Percentiles rank a stretch among this genome's conserved stretches.
Evolutionary conservation across 1,140 invertebrate genomes (phyloP).

Genomic region (Cylas formicarius): DNA sequence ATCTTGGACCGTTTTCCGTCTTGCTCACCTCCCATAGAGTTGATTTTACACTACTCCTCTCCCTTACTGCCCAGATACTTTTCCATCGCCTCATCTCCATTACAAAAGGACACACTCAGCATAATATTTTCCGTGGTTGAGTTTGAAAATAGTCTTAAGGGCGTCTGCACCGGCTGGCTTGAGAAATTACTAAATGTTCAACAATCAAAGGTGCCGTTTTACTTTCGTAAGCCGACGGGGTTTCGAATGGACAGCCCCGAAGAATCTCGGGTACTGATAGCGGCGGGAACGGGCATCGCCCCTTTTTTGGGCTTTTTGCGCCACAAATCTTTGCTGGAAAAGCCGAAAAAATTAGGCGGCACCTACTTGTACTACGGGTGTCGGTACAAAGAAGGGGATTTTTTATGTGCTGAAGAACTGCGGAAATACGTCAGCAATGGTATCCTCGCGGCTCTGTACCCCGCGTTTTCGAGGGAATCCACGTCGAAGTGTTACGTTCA

Average conservation of each 20-base stretch:
- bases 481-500: conserved; percentile 52
- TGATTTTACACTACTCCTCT: conserved; percentile 65
- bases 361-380: conserved; percentile 71
- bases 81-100: conserved; percentile 66
- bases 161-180: conserved; percentile 63
- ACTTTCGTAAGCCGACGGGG: conserved; percentile 52
- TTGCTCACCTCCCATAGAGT: conserved; percentile 55
- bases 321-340: conserved; percentile 40
- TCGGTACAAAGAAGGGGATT: conserved; percentile 58
- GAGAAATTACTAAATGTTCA: conserved; percentile 37
- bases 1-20: conserved; percentile 57
- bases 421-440: conserved; percentile 44
- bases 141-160: conserved; percentile 48
- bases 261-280: conserved; percentile 67
- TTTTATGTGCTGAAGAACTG: conserved; percentile 54
- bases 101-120: conserved; percentile 45
- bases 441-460: conserved; percentile 49
- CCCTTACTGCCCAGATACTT: conserved; percentile 68
- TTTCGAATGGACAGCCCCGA: conserved; percentile 51
- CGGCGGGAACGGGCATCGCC: conserved; percentile 75
- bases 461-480: conserved; percentile 60
- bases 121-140: conserved; percentile 64
- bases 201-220: conserved; percentile 47
- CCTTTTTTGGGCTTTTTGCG: conserved; percentile 67
- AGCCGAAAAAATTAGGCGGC: conserved; percentile 39